Evolutionary conservation across 64 coral and sea anemone genomes (phyloP).

Genomic region (Montipora sp.): DNA sequence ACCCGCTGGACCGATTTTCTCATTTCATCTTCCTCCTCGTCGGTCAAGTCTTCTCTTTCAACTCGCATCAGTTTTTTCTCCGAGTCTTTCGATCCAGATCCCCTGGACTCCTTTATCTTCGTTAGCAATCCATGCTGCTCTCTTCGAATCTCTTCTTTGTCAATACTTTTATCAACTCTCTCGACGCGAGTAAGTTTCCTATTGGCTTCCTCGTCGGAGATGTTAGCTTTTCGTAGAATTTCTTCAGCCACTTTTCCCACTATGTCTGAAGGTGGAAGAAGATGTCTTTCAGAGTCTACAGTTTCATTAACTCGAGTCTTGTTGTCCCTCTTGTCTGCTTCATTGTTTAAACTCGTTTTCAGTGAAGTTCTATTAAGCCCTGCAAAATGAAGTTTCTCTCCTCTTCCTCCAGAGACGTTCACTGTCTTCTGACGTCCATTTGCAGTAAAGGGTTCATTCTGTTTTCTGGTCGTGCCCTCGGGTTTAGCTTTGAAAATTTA

Average conservation of each 20-base stretch:
- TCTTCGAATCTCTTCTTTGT: background rate
- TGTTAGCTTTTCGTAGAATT: slow-evolving; percentile 48
- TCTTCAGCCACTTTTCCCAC: slow-evolving; percentile 58
- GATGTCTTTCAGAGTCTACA: background rate
- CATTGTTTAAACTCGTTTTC: background rate
- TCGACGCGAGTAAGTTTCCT: slow-evolving; percentile 50
- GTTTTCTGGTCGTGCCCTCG: background rate
- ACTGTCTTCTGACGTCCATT: background rate
- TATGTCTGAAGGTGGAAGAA: slow-evolving; percentile 60
- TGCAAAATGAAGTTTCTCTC: slow-evolving; percentile 21
- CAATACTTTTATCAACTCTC: slow-evolving; percentile 57
- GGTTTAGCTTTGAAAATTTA: background rate
- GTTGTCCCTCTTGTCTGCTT: background rate
- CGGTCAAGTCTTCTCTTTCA: slow-evolving; percentile 38
- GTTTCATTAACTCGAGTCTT: background rate
- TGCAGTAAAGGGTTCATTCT: background rate
- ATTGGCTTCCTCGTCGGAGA: slow-evolving; percentile 63
- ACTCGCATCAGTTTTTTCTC: slow-evolving; percentile 36
- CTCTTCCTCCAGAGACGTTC: background rate
- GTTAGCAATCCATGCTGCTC: slow-evolving; percentile 2
- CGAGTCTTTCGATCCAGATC: background rate
- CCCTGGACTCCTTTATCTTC: slow-evolving; percentile 21
- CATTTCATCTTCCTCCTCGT: slow-evolving; percentile 3
- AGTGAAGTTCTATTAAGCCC: background rate
- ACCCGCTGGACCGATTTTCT: background rate